Percentiles rank a stretch among this genome's conserved stretches.
Evolutionary conservation across 1,140 invertebrate species (phyloP).

Genomic region (Helicoverpa zea): DNA sequence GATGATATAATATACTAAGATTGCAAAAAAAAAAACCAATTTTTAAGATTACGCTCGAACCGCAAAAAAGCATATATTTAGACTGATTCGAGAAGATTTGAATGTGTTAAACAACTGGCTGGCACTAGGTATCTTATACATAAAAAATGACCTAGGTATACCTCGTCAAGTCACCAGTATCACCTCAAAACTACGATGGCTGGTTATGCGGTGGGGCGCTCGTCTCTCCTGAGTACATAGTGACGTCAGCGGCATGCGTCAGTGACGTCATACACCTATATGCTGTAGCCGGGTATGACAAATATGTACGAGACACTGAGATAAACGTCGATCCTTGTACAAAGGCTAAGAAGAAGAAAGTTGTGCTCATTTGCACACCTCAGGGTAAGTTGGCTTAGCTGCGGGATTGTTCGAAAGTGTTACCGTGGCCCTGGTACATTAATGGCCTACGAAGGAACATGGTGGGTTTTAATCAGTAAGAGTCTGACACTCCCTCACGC

Average conservation of each 20-base stretch:
- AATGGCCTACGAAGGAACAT: too few relatives aligned
- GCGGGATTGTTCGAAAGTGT: too few relatives aligned
- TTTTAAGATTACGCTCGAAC: too few relatives aligned
- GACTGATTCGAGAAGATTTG: not conserved
- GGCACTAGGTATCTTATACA: not conserved
- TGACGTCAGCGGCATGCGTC: conserved; percentile 70
- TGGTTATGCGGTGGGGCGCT: conserved; percentile 71
- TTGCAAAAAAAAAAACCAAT: too few relatives aligned
- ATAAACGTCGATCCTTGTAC: conserved; percentile 59
- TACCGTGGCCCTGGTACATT: too few relatives aligned
- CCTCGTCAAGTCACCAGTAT: conserved; percentile 57
- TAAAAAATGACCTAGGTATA: conserved; percentile 61
- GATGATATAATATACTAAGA: too few relatives aligned
- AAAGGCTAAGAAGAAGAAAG: conserved; percentile 61
- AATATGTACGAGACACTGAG: conserved; percentile 53
- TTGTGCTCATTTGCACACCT: conserved; percentile 64
- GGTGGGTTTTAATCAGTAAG: too few relatives aligned
- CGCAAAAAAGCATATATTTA: too few relatives aligned
- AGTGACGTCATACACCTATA: conserved; percentile 67
- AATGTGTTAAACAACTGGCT: not conserved
- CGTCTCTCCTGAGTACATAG: conserved; percentile 54
- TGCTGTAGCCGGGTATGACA: conserved; percentile 65
- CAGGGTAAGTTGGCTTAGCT: conserved; percentile 57
- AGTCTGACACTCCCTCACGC: too few relatives aligned
- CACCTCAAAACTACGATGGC: conserved; percentile 57